Base-by-base conservation (phyloP, 2,888 invertebrate genomes). In the Luperina nickerlii region DNA sequence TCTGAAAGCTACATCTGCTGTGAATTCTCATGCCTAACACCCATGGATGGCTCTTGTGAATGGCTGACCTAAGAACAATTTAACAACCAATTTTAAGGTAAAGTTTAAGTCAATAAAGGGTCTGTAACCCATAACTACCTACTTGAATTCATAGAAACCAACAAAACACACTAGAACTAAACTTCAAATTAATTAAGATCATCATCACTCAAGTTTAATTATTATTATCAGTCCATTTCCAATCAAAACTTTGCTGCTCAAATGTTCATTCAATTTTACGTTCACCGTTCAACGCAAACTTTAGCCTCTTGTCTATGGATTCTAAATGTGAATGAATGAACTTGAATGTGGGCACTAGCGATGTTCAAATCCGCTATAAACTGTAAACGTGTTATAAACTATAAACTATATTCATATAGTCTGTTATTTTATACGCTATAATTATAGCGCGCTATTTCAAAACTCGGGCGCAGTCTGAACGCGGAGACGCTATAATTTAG, bases 241-340 rank as follows among this genome's bases (percentile, higher is more conserved):
- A 88, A 88, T 88, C 79, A 71, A 82, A 88, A 87, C 74, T 88
- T 86, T 68, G 48, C 62, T 65, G 57, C 79, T 87, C 81, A 71
- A 87, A 76, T 84, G 84, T 87, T 80, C 84, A 87, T 79, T 87
- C 78, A 84, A 86, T 87, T 87, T 88, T 74, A 75, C 74, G 74
- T 83, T 83, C 60, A 69, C 62, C 62, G 72, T 80, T 74, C 63
- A 74, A 57, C 77, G 42, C 75, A 86, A 83, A 85, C 86, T 85
- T 85, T 76, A 67, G 77, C 51, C 83, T 72, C 67, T 83, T 69
- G 85, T 83, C 80, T 83, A 76, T 74, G 71, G 74, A 48, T 78
- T 65, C 80, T 70, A 73, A 69, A 75, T 86, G 45, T 85, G 84
- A 85, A 77, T 86, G 85, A 66, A 68, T 85, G 85, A 83, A 80